Evolutionary conservation across 2,113 vertebrate species (phyloP), one percentile per base, ranked within the genome.

Genomic region (Taxidea taxus): DNA sequence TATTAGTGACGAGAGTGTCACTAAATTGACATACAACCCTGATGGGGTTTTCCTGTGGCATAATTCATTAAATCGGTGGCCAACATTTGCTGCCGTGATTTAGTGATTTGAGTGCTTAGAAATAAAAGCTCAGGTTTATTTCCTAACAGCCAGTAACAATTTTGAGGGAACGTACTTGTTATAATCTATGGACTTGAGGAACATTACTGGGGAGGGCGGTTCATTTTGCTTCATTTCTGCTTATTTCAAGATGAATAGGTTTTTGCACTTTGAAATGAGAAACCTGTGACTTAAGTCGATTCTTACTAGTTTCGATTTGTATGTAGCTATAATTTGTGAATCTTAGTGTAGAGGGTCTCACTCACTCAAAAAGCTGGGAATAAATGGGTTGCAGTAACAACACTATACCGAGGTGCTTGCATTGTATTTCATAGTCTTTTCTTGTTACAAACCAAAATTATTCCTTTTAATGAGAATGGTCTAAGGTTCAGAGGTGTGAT

Each of bases 401-500:
- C 87, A 90, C 91, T 95, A 93, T 95, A 97, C 95, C 87, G 49
- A 98, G 99, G 99, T 99, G 99, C 99, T 99, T 95, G 99, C 99
- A 99, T 99, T 99, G 99, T 99, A 98, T 99, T 99, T 99, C 99
- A 99, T 99, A 98, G 68, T 97, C 96, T 97, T 98, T 62, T 25
- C 80, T 97, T 97, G 77, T 5, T 98, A 39, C 77, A 92, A 98
- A 98, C 95, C 72, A 98, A 91, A 98, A 94, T 97, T 97, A 97
- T 91, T 96, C 74, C 98, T 97, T 97, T 98, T 97, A 98, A 97
- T 92, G 95, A 85, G 64, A 96, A 62, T 47, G 85, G 93, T 93
- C 54, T 96, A 85, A 97, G 98, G 97, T 98, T 99, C 99, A 99
- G 99, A 99, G 98, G 98, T 99, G 99, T 99, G 98, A 98, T 99